Base-by-base conservation (phyloP, 2,888 invertebrate species). In the Choristoneura rosaceana region DNA sequence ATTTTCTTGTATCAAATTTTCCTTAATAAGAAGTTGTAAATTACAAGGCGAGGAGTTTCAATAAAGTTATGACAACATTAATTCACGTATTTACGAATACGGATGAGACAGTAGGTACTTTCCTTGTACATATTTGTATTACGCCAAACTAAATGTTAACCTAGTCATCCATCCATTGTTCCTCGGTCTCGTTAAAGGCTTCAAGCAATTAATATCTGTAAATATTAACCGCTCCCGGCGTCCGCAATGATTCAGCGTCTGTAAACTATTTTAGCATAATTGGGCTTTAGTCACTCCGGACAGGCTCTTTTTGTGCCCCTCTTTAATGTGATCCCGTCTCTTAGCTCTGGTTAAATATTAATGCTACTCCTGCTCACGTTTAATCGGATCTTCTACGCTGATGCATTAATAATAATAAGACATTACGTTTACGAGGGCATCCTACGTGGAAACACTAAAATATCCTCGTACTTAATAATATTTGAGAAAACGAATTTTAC, bases 221-320 rank as follows among this genome's bases (percentile, higher is more conserved):
- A 69, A 73, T 69, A 69, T 68, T 25, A 73, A 59, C 41, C 25
- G 67, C 58, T 66, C 45, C 63, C 15, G 17, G 60, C 47, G 43
- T 33, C 60, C 64, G 62, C 69, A 41, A 74, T 77, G 75, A 77
- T 74, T 77, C 76, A 76, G 78, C 75, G 70, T 69, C 74, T 71
- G 61, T 61, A 38, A 77, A 73, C 73, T 76, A 71, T 76, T 71
- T 70, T 68, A 67, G 67, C 74, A 69, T 69, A 76, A 76, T 76
- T 76, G 70, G 74, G 71, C 71, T 63, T 71, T 69, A 76, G 55
- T 66, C 47, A 55, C 55, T 52, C 69, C 71, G 69, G 9, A 17
- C 52, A 52, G 70, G 50, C 43, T 68, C 74, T 50, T 74, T 74
- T 76, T 75, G 75, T 71, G 59, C 65, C 62, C 63, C 73, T 74